Evolutionary conservation across 2,797 vertebrate species (phyloP).

Genomic region (Choloepus didactylus): DNA sequence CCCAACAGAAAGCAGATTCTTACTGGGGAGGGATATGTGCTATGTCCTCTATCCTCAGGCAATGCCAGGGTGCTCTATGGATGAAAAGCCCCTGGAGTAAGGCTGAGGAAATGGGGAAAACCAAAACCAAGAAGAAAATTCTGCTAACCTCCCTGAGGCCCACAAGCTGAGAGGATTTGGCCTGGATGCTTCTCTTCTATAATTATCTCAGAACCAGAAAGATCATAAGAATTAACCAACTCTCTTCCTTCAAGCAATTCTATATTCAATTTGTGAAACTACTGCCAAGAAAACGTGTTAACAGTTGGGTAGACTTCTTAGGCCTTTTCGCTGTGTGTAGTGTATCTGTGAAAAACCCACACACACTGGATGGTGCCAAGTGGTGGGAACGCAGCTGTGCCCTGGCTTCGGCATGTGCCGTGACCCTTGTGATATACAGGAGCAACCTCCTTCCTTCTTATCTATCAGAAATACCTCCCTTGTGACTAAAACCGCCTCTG

Average conservation of each 20-base stretch:
- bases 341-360: rapidly evolving
- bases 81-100: slow-evolving; percentile 89
- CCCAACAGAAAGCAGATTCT: slow-evolving; percentile 84
- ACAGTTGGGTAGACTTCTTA: background rate
- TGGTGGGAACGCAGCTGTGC: background rate
- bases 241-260: background rate
- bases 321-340: rapidly evolving
- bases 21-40: slow-evolving; percentile 86
- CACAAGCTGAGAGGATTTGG: background rate
- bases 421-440: no score
- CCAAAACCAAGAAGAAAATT: rapidly evolving
- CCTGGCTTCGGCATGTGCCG: no score
- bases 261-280: no score
- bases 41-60: slow-evolving; percentile 88
- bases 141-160: no score
- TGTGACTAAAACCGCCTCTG: rapidly evolving
- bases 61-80: slow-evolving; percentile 87
- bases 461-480: rapidly evolving
- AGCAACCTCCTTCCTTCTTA: no score
- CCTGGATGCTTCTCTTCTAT: background rate
- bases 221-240: no score
- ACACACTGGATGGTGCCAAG: no score
- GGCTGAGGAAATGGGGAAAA: slow-evolving; percentile 86
- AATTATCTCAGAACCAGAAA: background rate
- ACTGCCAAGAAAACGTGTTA: background rate